These are phyloP conservation scores for Embiotoca jacksoni DNA, from an alignment of 2,113 vertebrate genomes.

Conservation along the genomic window DNA sequence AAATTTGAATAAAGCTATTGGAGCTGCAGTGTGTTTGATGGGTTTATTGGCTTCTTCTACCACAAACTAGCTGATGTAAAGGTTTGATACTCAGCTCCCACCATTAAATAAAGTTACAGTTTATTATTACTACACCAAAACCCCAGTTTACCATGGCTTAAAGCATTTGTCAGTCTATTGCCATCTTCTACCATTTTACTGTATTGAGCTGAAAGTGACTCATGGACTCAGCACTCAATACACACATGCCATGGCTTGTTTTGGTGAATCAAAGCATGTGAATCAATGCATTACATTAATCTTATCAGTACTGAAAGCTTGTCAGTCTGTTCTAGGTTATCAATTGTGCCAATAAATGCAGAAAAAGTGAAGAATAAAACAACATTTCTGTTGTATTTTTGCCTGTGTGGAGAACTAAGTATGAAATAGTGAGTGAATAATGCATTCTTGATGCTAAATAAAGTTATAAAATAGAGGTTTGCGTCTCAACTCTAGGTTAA, in stretches of 20 bases:
- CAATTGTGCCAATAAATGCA: background rate
- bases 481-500: background rate
- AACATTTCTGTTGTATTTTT: background rate
- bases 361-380: background rate
- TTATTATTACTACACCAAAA: background rate
- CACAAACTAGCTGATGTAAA: background rate
- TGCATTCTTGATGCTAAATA: too few species aligned
- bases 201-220: constrained; percentile 38
- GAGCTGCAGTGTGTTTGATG: background rate
- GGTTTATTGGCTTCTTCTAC: too few species aligned
- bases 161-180: constrained; percentile 5
- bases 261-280: constrained; percentile 28
- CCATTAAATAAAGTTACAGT: background rate
- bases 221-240: constrained; percentile 27
- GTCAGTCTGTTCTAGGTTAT: constrained; percentile 8
- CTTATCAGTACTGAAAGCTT: constrained; percentile 9
- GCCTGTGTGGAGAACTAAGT: background rate
- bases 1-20: background rate
- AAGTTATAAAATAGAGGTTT: too few species aligned
- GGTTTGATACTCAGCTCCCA: background rate
- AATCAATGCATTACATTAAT: constrained; percentile 36
- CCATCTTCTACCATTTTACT: constrained; percentile 6
- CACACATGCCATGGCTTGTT: constrained; percentile 39
- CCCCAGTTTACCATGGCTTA: background rate
- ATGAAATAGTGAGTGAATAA: too few species aligned